These are phyloP conservation scores for Pseudoatta argentina DNA, from an alignment of 1,140 invertebrate genomes.

Conservation along the genomic window DNA sequence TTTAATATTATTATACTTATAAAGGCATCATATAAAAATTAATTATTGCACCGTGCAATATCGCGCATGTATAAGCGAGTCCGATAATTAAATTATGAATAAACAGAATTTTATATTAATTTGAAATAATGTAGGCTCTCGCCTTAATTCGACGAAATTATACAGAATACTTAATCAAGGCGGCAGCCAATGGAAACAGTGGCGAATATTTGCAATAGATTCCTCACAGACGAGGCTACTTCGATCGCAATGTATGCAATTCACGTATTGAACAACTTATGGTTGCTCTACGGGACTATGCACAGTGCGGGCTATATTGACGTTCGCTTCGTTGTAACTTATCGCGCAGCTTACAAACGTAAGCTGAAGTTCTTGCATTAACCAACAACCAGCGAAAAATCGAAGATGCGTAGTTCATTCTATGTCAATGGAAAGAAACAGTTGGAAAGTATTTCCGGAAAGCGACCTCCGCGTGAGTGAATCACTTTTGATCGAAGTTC, in stretches of 20 bases:
- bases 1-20: constrained; percentile 49
- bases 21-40: constrained; percentile 46
- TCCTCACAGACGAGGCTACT: neutral
- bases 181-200: neutral
- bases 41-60: constrained; percentile 12
- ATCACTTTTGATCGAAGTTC: constrained; percentile 60
- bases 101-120: constrained; percentile 23
- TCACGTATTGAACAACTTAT: neutral
- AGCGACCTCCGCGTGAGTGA: constrained; percentile 59
- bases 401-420: constrained; percentile 48
- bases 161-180: neutral
- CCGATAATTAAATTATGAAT: constrained; percentile 27
- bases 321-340: neutral
- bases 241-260: constrained; percentile 3
- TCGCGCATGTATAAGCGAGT: neutral
- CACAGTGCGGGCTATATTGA: neutral
- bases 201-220: neutral
- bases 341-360: no score
- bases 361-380: constrained; percentile 57
- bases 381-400: constrained; percentile 23
- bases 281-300: constrained; percentile 14
- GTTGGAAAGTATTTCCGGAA: constrained; percentile 43
- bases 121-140: neutral
- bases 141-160: constrained; percentile 39
- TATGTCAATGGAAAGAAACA: constrained; percentile 26